Conservation (phyloP, 2,888 invertebrate species). For the Clostera curtula region DNA sequence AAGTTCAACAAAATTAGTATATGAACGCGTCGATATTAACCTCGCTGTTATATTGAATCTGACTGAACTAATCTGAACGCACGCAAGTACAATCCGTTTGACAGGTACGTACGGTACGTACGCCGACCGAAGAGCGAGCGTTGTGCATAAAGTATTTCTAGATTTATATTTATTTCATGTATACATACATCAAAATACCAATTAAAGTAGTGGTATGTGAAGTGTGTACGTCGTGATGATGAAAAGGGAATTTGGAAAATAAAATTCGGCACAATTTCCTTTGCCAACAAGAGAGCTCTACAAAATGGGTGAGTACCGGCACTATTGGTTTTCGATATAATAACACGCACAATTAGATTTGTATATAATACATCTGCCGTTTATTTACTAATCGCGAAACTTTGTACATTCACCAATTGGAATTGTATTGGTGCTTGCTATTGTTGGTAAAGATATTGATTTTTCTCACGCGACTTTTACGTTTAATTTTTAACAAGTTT, state of each 20-base stretch:
- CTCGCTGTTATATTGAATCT: too few species aligned
- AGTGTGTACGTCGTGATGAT: conserved; percentile 48
- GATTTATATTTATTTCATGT: conserved; percentile 18
- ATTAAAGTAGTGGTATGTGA: conserved; percentile 24
- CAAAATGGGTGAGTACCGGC: conserved; percentile 69
- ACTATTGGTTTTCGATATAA: conserved; percentile 27
- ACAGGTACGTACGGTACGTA: too few species aligned
- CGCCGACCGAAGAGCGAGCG: too few species aligned
- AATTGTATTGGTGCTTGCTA: conserved; percentile 26
- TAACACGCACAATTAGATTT: conserved; percentile 9
- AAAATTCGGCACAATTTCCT: conserved; percentile 26
- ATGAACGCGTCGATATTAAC: too few species aligned
- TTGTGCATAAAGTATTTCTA: too few species aligned
- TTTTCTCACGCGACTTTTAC: conserved; percentile 49
- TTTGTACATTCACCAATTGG: too few species aligned
- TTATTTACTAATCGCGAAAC: conserved; percentile 1
- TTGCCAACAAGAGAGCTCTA: conserved; percentile 26
- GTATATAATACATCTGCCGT: conserved; percentile 5
- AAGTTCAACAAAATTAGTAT: too few species aligned
- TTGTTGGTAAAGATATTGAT: conserved; percentile 59
- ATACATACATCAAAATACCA: conserved; percentile 21
- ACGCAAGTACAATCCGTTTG: too few species aligned
- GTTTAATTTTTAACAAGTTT: too few species aligned
- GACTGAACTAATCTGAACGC: too few species aligned
- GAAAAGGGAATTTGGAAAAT: conserved; percentile 31